Conservation (phyloP, 2,797 vertebrate genomes). For the Nyctalus aviator region DNA sequence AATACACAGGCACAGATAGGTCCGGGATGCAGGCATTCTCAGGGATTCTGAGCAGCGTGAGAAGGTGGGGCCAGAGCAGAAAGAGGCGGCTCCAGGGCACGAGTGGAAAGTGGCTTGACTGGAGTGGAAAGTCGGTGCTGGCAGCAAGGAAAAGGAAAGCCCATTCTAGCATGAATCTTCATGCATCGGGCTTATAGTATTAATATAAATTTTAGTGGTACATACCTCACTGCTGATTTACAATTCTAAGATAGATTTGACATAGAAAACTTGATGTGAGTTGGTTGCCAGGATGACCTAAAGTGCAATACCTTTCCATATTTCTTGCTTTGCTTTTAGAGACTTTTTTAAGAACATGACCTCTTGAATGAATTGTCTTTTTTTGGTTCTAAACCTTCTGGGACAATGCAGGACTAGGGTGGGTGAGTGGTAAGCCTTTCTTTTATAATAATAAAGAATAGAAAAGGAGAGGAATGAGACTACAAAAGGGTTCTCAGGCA, state of each 20-base stretch:
- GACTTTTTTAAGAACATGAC: background rate
- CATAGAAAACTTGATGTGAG: constrained; percentile 6
- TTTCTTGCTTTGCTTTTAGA: background rate
- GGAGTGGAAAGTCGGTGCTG: no score
- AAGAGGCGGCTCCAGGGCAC: no score
- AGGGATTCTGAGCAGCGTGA: no score
- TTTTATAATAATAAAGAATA: constrained; percentile 4
- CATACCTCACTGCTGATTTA: constrained; percentile 42
- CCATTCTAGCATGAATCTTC: no score
- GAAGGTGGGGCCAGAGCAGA: no score
- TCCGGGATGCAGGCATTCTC: no score
- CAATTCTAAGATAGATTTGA: constrained; percentile 20
- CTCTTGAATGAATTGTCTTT: constrained; percentile 23
- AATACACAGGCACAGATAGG: no score
- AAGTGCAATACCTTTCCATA: constrained; percentile 5
- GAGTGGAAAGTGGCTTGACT: no score
- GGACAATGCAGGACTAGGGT: background rate
- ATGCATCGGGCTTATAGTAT: background rate
- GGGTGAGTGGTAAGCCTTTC: background rate
- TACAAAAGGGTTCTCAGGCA: background rate
- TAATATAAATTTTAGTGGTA: background rate
- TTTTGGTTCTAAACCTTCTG: background rate
- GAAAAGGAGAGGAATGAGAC: constrained; percentile 6
- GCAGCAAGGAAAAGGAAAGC: no score
- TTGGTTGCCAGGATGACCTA: background rate